phyloP scores from a whole-genome alignment of 2,113 vertebrate genomes.

The Etheostoma spectabile region DNA sequence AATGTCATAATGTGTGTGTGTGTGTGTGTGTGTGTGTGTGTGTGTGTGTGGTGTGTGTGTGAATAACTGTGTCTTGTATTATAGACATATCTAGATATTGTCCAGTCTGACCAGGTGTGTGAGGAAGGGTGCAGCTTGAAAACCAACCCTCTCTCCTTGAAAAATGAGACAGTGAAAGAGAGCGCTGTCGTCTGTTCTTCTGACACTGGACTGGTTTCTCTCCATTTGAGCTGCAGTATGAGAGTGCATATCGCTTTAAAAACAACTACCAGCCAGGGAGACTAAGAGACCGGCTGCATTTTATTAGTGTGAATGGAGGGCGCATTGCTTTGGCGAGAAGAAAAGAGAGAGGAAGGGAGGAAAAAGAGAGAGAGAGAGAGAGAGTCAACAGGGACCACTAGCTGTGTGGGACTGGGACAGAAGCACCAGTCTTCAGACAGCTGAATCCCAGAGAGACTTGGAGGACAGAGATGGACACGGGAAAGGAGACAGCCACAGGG shows the following conservation, averaged over 20 bases:
- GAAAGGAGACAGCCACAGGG: constrained; percentile 32
- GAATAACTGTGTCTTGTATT: not conserved
- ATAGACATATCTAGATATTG: too few species aligned
- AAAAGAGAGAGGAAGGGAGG: constrained; percentile 29
- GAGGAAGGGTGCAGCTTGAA: constrained; percentile 12
- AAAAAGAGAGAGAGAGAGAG: constrained; percentile 1
- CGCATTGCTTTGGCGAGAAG: constrained; percentile 48
- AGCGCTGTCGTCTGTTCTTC: not conserved
- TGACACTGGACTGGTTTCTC: not conserved
- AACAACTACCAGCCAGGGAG: constrained; percentile 56
- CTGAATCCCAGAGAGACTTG: constrained; percentile 59
- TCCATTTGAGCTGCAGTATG: constrained; percentile 27
- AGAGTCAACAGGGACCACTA: constrained; percentile 42
- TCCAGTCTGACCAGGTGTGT: constrained; percentile 33
- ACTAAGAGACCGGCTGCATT: constrained; percentile 59
- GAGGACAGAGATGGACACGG: constrained; percentile 24
- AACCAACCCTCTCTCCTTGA: constrained; percentile 16
- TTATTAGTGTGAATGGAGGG: constrained; percentile 70
- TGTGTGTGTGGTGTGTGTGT: too few species aligned
- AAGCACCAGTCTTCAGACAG: constrained; percentile 36
- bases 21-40: not conserved
- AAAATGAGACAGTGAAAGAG: constrained; percentile 32
- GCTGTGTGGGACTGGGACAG: constrained; percentile 57
- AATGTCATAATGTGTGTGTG: constrained; percentile 9
- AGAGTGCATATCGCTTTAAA: constrained; percentile 75